Conservation (phyloP, 35 echinoderm and acorn worm genomes). For the Strongylocentrotus purpuratus region DNA sequence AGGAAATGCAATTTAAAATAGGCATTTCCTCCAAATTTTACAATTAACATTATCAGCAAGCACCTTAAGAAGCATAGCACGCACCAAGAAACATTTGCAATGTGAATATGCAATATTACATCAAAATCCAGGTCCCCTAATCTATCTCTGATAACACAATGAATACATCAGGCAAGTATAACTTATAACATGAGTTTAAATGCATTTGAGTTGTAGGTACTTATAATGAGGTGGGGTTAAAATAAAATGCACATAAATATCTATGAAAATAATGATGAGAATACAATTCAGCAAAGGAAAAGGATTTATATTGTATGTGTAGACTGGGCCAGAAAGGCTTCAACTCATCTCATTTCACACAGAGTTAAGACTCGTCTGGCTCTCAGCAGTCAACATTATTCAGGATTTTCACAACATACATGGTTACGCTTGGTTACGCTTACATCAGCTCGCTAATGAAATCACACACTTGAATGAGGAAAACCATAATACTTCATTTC, state of each 20-base stretch:
- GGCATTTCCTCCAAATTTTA: background rate
- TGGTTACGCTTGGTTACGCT: background rate
- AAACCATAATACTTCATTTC: constrained; percentile 13
- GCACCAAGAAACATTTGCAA: background rate
- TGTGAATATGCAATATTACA: background rate
- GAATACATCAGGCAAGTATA: background rate
- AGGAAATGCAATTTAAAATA: background rate
- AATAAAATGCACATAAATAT: background rate
- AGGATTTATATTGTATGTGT: background rate
- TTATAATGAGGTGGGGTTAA: background rate
- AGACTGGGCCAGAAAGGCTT: too few species aligned
- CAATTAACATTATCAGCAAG: background rate
- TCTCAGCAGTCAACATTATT: background rate
- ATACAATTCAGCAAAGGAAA: background rate
- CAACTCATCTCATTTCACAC: too few species aligned
- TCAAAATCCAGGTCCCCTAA: background rate
- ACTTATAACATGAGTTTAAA: background rate
- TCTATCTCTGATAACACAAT: background rate
- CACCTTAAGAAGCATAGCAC: background rate
- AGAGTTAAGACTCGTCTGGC: too few species aligned
- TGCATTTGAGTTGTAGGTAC: background rate
- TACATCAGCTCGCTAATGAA: background rate
- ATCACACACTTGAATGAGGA: constrained; percentile 10
- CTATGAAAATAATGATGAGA: background rate
- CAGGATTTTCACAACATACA: background rate